Conservation (phyloP, 2,113 vertebrate species). For the Phalacrocorax aristotelis region DNA sequence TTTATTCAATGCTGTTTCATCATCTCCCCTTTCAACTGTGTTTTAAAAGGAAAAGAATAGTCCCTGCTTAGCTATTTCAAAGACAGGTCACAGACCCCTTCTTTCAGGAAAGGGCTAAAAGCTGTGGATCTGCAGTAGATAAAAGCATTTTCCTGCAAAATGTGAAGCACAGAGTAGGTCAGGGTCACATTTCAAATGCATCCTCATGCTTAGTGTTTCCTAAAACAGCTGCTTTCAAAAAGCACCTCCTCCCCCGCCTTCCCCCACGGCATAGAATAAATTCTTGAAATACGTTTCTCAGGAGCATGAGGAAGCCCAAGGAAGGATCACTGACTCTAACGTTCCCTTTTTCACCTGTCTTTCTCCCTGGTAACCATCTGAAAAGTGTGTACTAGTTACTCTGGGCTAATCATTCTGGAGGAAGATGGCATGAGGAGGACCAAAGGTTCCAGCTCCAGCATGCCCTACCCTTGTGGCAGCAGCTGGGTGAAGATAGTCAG, state of each 20-base stretch:
- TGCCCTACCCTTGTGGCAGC: neutral
- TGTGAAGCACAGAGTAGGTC: neutral
- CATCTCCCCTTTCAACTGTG: slow-evolving; percentile 4
- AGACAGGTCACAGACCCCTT: neutral
- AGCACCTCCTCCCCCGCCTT: neutral
- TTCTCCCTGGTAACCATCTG: neutral
- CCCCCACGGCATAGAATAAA: neutral
- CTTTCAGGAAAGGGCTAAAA: slow-evolving; percentile 30
- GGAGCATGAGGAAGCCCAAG: neutral
- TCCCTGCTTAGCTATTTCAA: slow-evolving; percentile 11
- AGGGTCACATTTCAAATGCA: neutral
- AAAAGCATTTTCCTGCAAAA: slow-evolving; percentile 30
- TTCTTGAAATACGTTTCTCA: neutral
- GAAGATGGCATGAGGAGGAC: neutral
- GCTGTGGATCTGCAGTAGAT: neutral
- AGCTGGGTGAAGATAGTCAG: neutral
- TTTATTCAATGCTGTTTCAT: slow-evolving; percentile 21
- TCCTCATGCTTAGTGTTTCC: neutral
- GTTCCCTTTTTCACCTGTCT: neutral
- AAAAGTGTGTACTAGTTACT: neutral
- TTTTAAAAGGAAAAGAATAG: slow-evolving; percentile 2
- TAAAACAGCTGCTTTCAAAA: slow-evolving; percentile 9
- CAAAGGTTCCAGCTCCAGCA: neutral
- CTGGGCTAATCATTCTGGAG: neutral
- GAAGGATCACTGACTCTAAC: neutral